These are phyloP conservation scores for Hydrolagus affinis DNA, from an alignment of 2,113 vertebrate genomes.

Conservation along the genomic window DNA sequence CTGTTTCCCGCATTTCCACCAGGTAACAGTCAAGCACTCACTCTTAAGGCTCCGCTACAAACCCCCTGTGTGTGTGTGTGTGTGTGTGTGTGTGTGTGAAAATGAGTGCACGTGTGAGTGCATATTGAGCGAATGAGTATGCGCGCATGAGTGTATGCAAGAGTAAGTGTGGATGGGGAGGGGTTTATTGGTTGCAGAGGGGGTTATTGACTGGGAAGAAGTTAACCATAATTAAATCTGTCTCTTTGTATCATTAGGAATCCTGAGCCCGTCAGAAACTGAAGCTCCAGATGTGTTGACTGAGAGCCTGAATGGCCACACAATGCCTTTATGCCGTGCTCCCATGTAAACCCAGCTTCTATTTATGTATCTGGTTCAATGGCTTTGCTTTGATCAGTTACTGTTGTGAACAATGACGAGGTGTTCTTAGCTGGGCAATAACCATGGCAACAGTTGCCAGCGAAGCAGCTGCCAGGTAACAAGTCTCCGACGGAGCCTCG, in stretches of 20 bases:
- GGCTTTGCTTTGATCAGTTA: not conserved
- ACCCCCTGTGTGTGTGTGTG: not conserved
- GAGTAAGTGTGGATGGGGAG: not conserved
- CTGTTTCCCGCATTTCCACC: no score
- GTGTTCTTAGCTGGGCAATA: not conserved
- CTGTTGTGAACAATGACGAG: constrained; percentile 9
- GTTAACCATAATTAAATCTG: not conserved
- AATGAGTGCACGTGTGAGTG: not conserved
- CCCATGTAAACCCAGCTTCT: not conserved
- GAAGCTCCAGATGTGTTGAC: not conserved
- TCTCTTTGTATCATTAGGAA: not conserved
- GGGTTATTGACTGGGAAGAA: no score
- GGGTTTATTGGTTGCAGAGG: no score
- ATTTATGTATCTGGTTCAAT: constrained; percentile 9
- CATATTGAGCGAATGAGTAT: not conserved
- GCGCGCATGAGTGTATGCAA: not conserved
- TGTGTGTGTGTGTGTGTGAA: not conserved
- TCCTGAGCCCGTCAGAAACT: no score
- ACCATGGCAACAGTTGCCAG: constrained; percentile 3
- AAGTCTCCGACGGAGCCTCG: not conserved
- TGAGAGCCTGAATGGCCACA: not conserved
- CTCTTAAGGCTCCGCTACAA: no score
- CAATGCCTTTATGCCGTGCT: not conserved
- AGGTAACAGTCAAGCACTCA: no score
- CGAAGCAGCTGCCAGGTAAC: constrained; percentile 9